These are phyloP conservation scores for Cotesia typhae DNA, from an alignment of 1,140 invertebrate species.

Conservation along the genomic window DNA sequence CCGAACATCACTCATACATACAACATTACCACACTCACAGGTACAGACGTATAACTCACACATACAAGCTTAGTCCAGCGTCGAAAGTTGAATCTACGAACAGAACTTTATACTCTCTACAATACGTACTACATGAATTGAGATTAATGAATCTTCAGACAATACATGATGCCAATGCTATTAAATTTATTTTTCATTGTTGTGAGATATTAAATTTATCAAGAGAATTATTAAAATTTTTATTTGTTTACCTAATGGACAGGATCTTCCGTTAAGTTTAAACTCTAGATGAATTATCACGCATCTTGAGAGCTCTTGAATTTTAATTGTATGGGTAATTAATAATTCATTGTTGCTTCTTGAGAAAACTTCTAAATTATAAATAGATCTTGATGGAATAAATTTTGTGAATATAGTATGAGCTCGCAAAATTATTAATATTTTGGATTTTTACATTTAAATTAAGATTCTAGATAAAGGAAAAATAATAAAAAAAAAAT, in stretches of 20 bases:
- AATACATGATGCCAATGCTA: background rate
- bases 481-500: no score
- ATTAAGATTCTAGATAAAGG: no score
- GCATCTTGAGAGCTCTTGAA: no score
- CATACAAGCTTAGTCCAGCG: background rate
- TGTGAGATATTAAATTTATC: no score
- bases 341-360: no score
- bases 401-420: no score
- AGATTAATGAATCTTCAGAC: slow-evolving; percentile 13
- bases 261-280: background rate
- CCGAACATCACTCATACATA: background rate
- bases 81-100: slow-evolving; percentile 16
- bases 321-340: no score
- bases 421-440: no score
- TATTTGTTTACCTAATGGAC: background rate
- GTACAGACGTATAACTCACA: background rate
- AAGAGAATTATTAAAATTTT: background rate
- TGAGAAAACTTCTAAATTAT: no score
- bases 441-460: no score
- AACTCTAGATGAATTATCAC: no score
- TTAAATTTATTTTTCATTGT: background rate
- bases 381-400: background rate
- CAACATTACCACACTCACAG: no score
- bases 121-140: background rate
- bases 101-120: background rate